These are phyloP conservation scores for Drosophila dives DNA, from an alignment of 2,888 invertebrate species.

Conservation along the genomic window DNA sequence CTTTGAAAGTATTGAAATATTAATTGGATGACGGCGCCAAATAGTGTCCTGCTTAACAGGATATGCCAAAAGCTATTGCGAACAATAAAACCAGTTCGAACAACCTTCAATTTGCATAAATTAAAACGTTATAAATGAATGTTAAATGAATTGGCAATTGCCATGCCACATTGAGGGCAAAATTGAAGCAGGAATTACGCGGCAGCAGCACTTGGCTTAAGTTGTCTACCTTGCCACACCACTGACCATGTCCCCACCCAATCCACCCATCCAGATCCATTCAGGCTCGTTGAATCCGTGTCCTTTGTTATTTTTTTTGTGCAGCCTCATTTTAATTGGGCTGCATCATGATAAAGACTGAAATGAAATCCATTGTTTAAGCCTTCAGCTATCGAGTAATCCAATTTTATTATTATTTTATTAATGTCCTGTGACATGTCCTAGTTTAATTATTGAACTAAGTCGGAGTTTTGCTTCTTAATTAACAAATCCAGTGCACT, in stretches of 20 bases:
- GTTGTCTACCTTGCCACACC: not conserved
- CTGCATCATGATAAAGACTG: conserved; percentile 16
- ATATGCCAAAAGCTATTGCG: conserved; percentile 41
- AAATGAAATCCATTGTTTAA: conserved; percentile 25
- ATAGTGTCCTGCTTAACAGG: conserved; percentile 28
- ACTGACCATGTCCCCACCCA: not conserved
- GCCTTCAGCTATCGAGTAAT: not conserved
- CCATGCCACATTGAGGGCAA: conserved; percentile 14
- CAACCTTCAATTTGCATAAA: conserved; percentile 64
- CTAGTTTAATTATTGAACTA: not conserved
- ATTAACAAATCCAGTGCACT: not conserved
- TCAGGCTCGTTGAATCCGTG: not conserved
- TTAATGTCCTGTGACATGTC: not conserved
- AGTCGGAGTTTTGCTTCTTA: not conserved
- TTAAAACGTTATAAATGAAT: conserved; percentile 57
- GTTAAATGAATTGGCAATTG: conserved; percentile 59
- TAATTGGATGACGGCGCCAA: conserved; percentile 10
- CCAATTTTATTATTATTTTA: not conserved
- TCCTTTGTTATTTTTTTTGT: not conserved
- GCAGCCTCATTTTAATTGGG: conserved; percentile 7
- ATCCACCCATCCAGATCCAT: too few species aligned
- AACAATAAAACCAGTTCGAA: conserved; percentile 21
- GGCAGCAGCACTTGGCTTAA: conserved; percentile 13
- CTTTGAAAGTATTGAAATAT: conserved; percentile 11
- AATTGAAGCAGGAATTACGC: not conserved